These are phyloP conservation scores for Scytalopus superciliaris DNA, from an alignment of 2,113 vertebrate species.

Conservation along the genomic window DNA sequence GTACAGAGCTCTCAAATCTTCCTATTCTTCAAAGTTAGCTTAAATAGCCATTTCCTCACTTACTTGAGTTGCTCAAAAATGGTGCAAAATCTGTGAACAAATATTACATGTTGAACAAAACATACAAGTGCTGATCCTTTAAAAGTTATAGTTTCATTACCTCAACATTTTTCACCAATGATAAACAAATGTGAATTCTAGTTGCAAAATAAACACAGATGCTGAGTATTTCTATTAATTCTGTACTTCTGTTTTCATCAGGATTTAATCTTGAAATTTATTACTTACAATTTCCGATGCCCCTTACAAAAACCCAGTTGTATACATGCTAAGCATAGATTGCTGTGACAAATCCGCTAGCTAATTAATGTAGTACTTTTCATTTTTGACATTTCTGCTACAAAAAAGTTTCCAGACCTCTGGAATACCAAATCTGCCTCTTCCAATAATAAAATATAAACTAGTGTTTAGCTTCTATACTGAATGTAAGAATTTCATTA, in stretches of 20 bases:
- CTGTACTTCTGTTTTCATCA: background rate
- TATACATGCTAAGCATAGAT: background rate
- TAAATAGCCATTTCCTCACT: slow-evolving; percentile 76
- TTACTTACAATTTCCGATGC: background rate
- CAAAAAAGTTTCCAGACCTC: background rate
- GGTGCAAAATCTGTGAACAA: slow-evolving; percentile 89
- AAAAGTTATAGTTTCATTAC: slow-evolving; percentile 7
- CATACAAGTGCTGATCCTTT: slow-evolving; percentile 19
- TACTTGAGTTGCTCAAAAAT: slow-evolving; percentile 87
- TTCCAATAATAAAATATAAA: background rate
- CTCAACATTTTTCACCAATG: background rate
- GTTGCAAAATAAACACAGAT: background rate
- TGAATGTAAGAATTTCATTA: background rate
- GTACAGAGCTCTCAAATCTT: slow-evolving; percentile 59
- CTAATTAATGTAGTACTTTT: background rate
- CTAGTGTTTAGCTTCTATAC: background rate
- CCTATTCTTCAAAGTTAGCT: slow-evolving; percentile 72
- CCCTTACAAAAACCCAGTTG: background rate
- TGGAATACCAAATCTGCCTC: background rate
- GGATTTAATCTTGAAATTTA: background rate
- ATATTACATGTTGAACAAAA: slow-evolving; percentile 81
- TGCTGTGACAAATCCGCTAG: background rate
- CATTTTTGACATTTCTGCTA: background rate
- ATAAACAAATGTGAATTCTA: background rate
- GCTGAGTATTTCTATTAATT: background rate